These are phyloP conservation scores for Operophtera brumata DNA, from an alignment of 2,888 invertebrate species.

Conservation along the genomic window DNA sequence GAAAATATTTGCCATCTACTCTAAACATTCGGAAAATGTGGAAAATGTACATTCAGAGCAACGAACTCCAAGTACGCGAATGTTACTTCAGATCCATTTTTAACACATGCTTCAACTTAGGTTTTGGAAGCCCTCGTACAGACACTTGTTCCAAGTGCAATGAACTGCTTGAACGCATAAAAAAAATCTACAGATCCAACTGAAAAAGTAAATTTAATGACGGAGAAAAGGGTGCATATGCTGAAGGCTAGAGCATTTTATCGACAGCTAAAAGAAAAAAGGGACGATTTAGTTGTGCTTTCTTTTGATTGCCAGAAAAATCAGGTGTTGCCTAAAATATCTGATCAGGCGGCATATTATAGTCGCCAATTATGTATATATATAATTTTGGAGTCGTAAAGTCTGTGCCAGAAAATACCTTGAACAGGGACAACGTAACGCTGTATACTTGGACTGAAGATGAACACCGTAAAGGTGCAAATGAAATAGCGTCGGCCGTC, in stretches of 20 bases:
- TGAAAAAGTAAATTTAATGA: slow-evolving; percentile 24
- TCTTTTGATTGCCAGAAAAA: slow-evolving; percentile 33
- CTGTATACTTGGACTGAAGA: slow-evolving; percentile 37
- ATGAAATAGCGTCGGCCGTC: slow-evolving; percentile 37
- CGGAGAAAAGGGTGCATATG: slow-evolving; percentile 28
- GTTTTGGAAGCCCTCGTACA: slow-evolving; percentile 27
- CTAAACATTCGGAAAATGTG: slow-evolving; percentile 29
- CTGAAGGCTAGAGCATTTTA: slow-evolving; percentile 30
- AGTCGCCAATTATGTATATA: slow-evolving; percentile 35
- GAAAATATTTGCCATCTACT: slow-evolving; percentile 31
- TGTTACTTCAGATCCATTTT: slow-evolving; percentile 29
- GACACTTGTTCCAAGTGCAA: slow-evolving; percentile 28
- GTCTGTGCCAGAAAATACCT: slow-evolving; percentile 28
- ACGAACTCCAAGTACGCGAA: slow-evolving; percentile 14
- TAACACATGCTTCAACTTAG: slow-evolving; percentile 25
- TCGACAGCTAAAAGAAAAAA: slow-evolving; percentile 24
- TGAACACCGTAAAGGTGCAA: slow-evolving; percentile 34
- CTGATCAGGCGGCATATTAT: slow-evolving; percentile 36
- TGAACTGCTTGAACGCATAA: slow-evolving; percentile 20
- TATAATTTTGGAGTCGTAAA: slow-evolving; percentile 36
- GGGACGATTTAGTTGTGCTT: slow-evolving; percentile 18
- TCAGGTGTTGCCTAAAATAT: slow-evolving; percentile 32
- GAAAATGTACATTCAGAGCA: slow-evolving; percentile 15
- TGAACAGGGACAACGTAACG: slow-evolving; percentile 29
- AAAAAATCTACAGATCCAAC: slow-evolving; percentile 8